phyloP scores from a whole-genome alignment of 2,113 vertebrate species.

The Phaethon lepturus region DNA sequence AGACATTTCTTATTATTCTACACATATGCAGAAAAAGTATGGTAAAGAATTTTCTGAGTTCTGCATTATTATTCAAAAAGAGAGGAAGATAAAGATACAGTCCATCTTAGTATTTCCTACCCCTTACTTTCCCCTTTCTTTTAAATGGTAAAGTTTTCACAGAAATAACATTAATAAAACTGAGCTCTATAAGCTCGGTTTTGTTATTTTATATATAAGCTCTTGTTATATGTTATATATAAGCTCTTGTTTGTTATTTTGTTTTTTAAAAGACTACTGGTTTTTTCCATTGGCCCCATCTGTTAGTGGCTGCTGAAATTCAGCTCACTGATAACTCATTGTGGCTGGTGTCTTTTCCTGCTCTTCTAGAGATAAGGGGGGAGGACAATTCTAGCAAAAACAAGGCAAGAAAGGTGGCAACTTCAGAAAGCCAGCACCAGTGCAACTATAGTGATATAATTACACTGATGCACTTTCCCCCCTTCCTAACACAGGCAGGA shows the following conservation, averaged over 20 bases:
- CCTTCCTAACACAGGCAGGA: background rate
- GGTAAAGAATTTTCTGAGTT: background rate
- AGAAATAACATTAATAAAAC: background rate
- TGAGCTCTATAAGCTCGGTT: background rate
- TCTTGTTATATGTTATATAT: no score
- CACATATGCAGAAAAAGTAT: background rate
- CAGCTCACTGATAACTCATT: background rate
- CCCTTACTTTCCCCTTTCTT: background rate
- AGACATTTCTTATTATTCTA: background rate
- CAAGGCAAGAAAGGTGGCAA: background rate
- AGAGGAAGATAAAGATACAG: background rate
- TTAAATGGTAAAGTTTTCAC: background rate
- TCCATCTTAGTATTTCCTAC: background rate
- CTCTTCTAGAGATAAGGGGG: background rate
- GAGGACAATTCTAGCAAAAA: background rate
- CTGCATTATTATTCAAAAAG: background rate
- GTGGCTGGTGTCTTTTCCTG: background rate
- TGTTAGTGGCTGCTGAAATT: background rate
- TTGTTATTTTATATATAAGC: no score
- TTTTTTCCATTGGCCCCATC: background rate
- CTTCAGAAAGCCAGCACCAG: background rate
- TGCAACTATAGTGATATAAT: background rate
- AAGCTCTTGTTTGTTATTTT: background rate
- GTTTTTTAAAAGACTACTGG: background rate
- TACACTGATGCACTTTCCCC: background rate